Conservation (phyloP, 2,888 invertebrate genomes). For the Apamea anceps region DNA sequence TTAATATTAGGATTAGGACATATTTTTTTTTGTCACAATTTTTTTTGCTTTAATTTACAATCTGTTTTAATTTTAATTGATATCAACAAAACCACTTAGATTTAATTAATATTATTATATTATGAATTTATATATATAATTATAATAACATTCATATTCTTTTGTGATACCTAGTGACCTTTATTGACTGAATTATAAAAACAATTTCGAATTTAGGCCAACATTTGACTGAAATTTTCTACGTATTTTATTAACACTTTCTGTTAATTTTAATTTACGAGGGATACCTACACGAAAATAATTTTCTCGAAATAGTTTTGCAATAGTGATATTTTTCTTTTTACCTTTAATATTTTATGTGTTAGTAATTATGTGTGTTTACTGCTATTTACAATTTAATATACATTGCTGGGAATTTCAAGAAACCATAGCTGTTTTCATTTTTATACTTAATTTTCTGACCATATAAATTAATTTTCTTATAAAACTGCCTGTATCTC, state of each 20-base stretch:
- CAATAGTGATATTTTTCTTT: slow-evolving; percentile 23
- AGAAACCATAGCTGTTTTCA: background rate
- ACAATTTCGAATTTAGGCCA: slow-evolving; percentile 63
- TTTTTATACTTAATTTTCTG: background rate
- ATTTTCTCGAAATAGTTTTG: slow-evolving; percentile 31
- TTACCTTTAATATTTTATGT: slow-evolving; percentile 9
- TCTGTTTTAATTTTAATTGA: background rate
- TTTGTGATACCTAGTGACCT: slow-evolving; percentile 65
- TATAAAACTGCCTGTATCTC: background rate
- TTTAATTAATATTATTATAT: background rate
- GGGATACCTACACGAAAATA: slow-evolving; percentile 14
- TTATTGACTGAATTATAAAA: slow-evolving; percentile 64
- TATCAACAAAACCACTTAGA: slow-evolving; percentile 62
- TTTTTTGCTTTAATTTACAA: background rate
- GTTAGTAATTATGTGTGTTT: slow-evolving; percentile 22
- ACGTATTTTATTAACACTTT: slow-evolving; percentile 34
- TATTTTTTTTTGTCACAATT: slow-evolving; percentile 34
- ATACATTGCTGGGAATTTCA: slow-evolving; percentile 24
- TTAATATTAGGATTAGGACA: slow-evolving; percentile 42
- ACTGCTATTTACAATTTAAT: background rate
- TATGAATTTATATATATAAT: slow-evolving; percentile 19
- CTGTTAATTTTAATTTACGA: slow-evolving; percentile 18
- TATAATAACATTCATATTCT: slow-evolving; percentile 47
- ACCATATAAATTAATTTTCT: background rate
- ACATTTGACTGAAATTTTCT: slow-evolving; percentile 61